Evolutionary conservation across 1,140 invertebrate species (phyloP), one percentile per base, ranked within the genome.

Genomic region (Hycleus phaleratus): DNA sequence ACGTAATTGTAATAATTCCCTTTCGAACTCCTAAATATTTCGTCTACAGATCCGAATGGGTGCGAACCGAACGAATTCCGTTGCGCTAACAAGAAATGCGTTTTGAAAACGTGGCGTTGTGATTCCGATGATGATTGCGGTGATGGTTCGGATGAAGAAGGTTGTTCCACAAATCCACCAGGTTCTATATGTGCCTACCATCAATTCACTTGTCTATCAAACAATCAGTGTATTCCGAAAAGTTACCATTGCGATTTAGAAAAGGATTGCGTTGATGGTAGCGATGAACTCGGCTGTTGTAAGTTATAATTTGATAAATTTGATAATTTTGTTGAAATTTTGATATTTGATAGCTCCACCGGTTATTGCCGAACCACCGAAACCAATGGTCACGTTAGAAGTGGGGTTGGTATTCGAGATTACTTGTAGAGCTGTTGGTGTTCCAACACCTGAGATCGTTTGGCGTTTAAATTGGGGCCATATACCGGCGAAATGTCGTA

Each of bases 401-500:
- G 74, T 83, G 43, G 90, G 91, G 3, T 84, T 86, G 3, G 78
- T 82, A 0, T 82, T 98, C 50, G 82, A 81, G 2, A 78, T 98
- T 18, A 83, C 81, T 4, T 99, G 97, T 69, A 83, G 83, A 25
- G 94, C 93, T 0, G 82, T 90, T 2, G 97, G 95, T 46, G 83
- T 91, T 0, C 97, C 97, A 0, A 84, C 81, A 0, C 95, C 97
- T 0, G 82, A 93, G 46, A 91, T 99, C 56, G 87, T 90, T 18
- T 99, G 96, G 95, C 83, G 95, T 50, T 79, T 94, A 1, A 98
- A 99, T 76, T 98, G 95, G 96, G 92, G 94, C 3, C 91, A 97
- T 68, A 85, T 98, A 24, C 93, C 95, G 0, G 75, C 82, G 2
- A 91, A 96, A 69, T 95, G 95, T 71, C 76, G 68, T 0, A 84